phyloP scores from a whole-genome alignment of 2,888 invertebrate genomes.

The Pachycephus smyrnensis region DNA sequence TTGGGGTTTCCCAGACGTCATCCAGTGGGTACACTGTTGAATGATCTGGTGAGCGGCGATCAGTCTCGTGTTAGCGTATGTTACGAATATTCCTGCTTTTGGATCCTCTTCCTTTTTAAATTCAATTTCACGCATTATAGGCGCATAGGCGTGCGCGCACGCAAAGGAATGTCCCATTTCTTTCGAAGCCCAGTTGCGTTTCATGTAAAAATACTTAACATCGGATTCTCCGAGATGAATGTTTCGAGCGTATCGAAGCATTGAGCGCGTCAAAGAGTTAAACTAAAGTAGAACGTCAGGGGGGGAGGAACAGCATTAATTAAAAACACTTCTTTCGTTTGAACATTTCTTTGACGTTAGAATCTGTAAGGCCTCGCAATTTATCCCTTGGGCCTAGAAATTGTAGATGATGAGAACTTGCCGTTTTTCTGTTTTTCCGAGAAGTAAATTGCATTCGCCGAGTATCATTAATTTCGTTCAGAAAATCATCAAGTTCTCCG shows the following conservation, averaged over 20 bases:
- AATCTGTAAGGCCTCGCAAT: not conserved
- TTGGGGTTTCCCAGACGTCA: not conserved
- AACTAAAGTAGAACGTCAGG: not conserved
- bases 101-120: not conserved
- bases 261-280: not conserved
- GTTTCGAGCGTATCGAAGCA: not conserved
- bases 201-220: not conserved
- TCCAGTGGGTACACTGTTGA: not conserved
- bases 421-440: not conserved
- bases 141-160: not conserved
- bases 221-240: not conserved
- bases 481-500: not conserved
- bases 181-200: not conserved
- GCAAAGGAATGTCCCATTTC: not conserved
- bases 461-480: not conserved
- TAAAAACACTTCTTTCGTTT: not conserved
- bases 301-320: not conserved
- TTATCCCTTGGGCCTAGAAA: not conserved
- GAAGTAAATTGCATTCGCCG: not conserved
- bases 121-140: not conserved
- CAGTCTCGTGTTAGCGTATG: not conserved
- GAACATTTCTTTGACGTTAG: not conserved
- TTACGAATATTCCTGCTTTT: not conserved
- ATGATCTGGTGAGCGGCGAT: not conserved
- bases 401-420: not conserved